Evolutionary conservation across 2,888 invertebrate genomes (phyloP).

Genomic region (Callosobruchus maculatus): DNA sequence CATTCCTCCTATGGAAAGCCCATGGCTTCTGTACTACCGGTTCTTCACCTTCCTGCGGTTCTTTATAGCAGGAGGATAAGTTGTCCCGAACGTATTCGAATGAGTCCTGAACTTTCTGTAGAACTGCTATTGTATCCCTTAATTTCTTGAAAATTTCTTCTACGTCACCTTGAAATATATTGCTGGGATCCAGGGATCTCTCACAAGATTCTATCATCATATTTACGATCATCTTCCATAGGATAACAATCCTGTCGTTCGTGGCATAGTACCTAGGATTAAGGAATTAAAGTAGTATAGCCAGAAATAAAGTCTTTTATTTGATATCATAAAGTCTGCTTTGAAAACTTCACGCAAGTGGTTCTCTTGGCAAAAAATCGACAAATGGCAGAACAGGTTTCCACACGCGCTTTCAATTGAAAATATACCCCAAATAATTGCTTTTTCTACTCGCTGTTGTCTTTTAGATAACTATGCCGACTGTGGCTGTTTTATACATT

Average conservation of each 20-base stretch:
- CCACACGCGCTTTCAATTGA: no score
- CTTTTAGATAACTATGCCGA: no score
- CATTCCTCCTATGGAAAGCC: conserved; percentile 70
- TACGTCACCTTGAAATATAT: conserved; percentile 81
- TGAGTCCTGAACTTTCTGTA: conserved; percentile 37
- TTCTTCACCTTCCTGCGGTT: conserved; percentile 31
- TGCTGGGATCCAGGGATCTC: conserved; percentile 69
- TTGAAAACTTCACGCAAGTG: no score
- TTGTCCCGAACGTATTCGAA: conserved; percentile 53
- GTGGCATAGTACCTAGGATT: conserved; percentile 37
- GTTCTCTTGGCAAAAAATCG: no score
- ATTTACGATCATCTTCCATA: conserved; percentile 78
- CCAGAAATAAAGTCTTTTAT: no score
- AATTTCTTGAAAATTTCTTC: conserved; percentile 43
- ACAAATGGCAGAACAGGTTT: no score
- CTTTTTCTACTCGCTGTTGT: no score
- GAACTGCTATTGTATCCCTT: conserved; percentile 30
- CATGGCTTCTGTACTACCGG: conserved; percentile 63
- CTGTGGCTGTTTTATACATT: no score
- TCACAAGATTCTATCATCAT: conserved; percentile 72
- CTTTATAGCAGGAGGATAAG: conserved; percentile 45
- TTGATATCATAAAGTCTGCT: no score
- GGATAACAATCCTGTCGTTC: conserved; percentile 60
- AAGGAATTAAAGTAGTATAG: no score
- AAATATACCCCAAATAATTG: no score